These are phyloP conservation scores for Pseudotriccus pelzelni DNA, from an alignment of 2,797 vertebrate species.

Conservation along the genomic window DNA sequence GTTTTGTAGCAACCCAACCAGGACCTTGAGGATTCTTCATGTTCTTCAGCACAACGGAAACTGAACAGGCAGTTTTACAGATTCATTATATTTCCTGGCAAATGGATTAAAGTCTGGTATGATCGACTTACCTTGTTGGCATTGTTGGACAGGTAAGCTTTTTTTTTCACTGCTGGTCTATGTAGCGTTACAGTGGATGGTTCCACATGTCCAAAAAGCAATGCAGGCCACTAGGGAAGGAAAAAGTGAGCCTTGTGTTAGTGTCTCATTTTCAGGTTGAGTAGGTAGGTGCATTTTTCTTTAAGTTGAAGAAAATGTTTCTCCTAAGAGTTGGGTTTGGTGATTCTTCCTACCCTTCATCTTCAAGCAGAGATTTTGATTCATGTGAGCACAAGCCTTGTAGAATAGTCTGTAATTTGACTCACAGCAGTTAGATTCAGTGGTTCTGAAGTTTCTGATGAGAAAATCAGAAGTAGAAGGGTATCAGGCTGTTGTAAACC, in stretches of 20 bases:
- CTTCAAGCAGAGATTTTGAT: background rate
- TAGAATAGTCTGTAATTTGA: background rate
- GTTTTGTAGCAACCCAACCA: conserved; percentile 69
- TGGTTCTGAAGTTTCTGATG: background rate
- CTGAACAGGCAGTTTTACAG: conserved; percentile 91
- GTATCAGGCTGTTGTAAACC: background rate
- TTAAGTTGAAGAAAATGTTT: background rate
- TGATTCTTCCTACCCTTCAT: background rate
- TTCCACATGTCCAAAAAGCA: background rate
- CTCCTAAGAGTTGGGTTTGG: background rate
- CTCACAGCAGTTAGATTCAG: background rate
- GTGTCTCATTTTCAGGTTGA: background rate
- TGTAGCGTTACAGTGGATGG: background rate
- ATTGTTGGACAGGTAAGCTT: conserved; percentile 88
- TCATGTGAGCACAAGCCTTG: background rate
- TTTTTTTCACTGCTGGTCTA: background rate
- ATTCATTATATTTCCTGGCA: conserved; percentile 91
- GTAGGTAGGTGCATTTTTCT: background rate
- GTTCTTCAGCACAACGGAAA: conserved; percentile 87
- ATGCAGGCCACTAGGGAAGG: background rate
- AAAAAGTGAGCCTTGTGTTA: background rate
- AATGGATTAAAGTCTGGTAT: conserved; percentile 93
- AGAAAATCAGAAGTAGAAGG: background rate
- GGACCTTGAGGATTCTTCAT: conserved; percentile 85
- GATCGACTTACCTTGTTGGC: conserved; percentile 90